Conservation (phyloP, 2,888 invertebrate species). For the Iphiclides podalirius region DNA sequence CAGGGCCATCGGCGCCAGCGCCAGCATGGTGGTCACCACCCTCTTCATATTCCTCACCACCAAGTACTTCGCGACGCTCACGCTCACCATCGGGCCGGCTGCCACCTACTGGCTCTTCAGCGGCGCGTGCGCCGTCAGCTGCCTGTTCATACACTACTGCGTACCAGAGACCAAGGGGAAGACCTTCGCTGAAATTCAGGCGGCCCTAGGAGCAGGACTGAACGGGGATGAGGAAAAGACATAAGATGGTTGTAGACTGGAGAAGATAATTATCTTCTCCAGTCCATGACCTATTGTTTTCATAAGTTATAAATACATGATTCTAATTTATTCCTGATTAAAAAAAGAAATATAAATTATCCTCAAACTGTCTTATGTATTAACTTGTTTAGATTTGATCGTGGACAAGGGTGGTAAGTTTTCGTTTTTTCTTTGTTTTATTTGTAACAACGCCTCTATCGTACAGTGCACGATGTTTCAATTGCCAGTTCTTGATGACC, state of each 20-base stretch:
- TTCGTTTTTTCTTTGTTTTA: too few species aligned
- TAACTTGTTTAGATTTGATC: too few species aligned
- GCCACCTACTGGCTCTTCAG: slow-evolving; percentile 45
- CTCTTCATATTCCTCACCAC: slow-evolving; percentile 39
- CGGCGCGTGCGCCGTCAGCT: slow-evolving; percentile 35
- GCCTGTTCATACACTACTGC: slow-evolving; percentile 38
- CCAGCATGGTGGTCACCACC: slow-evolving; percentile 29
- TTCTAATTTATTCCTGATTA: too few species aligned
- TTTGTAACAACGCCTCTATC: too few species aligned
- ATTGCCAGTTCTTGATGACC: too few species aligned
- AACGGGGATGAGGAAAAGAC: slow-evolving; percentile 27
- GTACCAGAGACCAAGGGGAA: slow-evolving; percentile 63
- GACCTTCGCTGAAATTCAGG: slow-evolving; percentile 52
- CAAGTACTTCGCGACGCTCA: slow-evolving; percentile 44
- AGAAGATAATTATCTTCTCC: too few species aligned
- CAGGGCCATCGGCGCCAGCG: slow-evolving; percentile 43
- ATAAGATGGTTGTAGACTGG: neutral
- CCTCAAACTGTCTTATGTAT: too few species aligned
- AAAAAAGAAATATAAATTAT: too few species aligned
- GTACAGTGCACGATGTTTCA: too few species aligned
- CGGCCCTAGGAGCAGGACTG: slow-evolving; percentile 32
- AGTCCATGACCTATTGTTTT: too few species aligned
- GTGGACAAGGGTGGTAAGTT: too few species aligned
- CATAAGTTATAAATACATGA: too few species aligned
- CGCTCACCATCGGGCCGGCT: slow-evolving; percentile 40